Base-by-base conservation (phyloP, 2,797 vertebrate genomes). In the Mareca penelope region DNA sequence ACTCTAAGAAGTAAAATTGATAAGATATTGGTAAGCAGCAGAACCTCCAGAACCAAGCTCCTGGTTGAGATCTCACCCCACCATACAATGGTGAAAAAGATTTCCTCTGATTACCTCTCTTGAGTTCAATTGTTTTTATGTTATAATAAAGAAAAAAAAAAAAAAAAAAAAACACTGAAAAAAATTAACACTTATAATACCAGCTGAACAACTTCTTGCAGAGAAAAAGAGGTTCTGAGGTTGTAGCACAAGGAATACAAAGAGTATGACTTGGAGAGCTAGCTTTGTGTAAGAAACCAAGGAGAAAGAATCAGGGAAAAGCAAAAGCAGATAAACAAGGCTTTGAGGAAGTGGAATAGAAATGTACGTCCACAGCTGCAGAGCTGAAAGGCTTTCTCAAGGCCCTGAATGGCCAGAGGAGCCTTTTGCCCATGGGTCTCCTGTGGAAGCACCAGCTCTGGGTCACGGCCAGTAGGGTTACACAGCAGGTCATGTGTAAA, bases 311-410 rank as follows among this genome's bases (percentile, higher is more conserved):
- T 12, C 37, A 80, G 26, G 10, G 23, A 83, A 72, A 80, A 84
- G 35, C 8, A 69, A 73, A 80, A 61, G n/a, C 8, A 72, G 48
- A 57, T 22, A 65, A 73, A 60, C 16, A 37, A 53, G 39, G 63
- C 59, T 90, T 61, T 33, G 61, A 33, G 37, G 31, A 60, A 65
- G 11, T 2, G 5, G 8, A 2, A 71, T 5, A 72, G 7, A 71
- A 31, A 72, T 0, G 0, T 23, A 1, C 23, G 12, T 24, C 31
- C 75, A 40, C 7, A 73, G 11, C 46, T 88, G 31, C n/a, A 71
- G 61, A 61, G 19, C 23, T 72, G 3, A 1, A 56, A 83, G 42
- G 22, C 8, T 85, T 88, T 82, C 37, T 40, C 15, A 73, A 50
- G 37, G 9, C 23, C 26, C 57, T 16, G 33, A 33, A 35, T 78